Conservation (phyloP, 2,797 vertebrate genomes). For the Hemitrygon akajei region DNA sequence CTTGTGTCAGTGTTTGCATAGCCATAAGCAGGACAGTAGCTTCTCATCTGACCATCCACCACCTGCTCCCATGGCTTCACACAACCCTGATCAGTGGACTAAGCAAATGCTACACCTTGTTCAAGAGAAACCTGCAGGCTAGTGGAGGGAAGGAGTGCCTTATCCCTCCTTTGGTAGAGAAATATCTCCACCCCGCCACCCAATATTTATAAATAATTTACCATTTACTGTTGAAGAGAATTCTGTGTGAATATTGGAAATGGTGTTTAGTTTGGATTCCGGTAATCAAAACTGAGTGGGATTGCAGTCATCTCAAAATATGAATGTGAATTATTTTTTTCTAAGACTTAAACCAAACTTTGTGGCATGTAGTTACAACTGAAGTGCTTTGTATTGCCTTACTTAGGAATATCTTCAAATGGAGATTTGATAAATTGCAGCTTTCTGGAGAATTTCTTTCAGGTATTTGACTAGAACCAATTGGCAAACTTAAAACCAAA, state of each 20-base stretch:
- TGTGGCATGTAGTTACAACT: not conserved
- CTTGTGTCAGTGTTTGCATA: too few species aligned
- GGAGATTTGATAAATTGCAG: not conserved
- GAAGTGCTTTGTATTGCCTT: not conserved
- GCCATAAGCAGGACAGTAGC: too few species aligned
- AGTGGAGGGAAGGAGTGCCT: too few species aligned
- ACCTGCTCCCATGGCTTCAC: too few species aligned
- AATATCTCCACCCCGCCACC: too few species aligned
- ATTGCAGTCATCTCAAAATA: not conserved
- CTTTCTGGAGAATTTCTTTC: not conserved
- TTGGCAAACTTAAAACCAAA: conserved; percentile 8
- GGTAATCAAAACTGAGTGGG: not conserved
- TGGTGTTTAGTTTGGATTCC: not conserved
- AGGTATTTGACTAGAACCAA: not conserved
- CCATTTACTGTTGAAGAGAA: not conserved
- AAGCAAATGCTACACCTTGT: too few species aligned
- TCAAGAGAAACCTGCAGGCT: too few species aligned
- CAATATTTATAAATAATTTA: not conserved
- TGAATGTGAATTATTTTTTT: not conserved
- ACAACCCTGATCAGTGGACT: too few species aligned
- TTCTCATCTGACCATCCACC: too few species aligned
- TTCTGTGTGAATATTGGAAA: not conserved
- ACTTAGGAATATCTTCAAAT: not conserved
- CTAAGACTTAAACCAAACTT: not conserved
- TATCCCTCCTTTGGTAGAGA: too few species aligned